Evolutionary conservation across 2,888 invertebrate genomes (phyloP), one percentile per base, ranked within the genome.

Genomic region (Ommatoiulus sabulosus): DNA sequence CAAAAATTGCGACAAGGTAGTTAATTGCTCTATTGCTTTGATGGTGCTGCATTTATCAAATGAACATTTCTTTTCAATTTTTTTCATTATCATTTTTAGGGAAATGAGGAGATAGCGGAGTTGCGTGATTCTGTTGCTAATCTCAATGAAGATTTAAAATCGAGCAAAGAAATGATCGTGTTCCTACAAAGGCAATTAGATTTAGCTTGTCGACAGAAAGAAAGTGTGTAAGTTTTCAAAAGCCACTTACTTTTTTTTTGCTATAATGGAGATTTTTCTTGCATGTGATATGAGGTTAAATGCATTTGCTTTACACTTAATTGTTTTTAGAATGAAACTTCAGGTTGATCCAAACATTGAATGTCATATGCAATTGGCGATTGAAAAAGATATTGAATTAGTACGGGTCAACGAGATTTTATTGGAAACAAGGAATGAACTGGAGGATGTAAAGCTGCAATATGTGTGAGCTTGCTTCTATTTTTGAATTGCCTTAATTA

Each of bases 381-480:
- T 88, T 12, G 84, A 63, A 84, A 88, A 88, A 43, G 88, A 88
- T 48, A 48, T 84, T 35, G 88, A 88, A 44, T n/a, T 88, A 44
- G 44, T 35, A 3, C 44, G 72, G 8, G n/a, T 84, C 24, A 88
- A 80, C 8, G 44, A 88, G 35, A 84, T 44, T n/a, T 63, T 88
- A n/a, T 12, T 43, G 17, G 84, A 88, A n/a, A 12, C 72, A 35
- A 63, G 86, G 43, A 89, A 24, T 57, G 90, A 52, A 57, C 87
- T 84, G 88, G 89, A 46, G n/a, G 89, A 90, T 63, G 44, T 89
- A 3, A 89, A 90, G 44, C 90, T 90, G 80, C 89, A 90, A 44
- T 80, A 80, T n/a, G 89, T 90, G 87, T 90, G 90, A 86, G 89
- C 90, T 12, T 17, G 15, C 17, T 44, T n/a, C 85, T 3, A 85